A percentile compares a stretch with the other conserved stretches of the same genome.
These are phyloP conservation scores for Zelleria hepariella DNA, from an alignment of 2,888 invertebrate species.

Conservation along the genomic window DNA sequence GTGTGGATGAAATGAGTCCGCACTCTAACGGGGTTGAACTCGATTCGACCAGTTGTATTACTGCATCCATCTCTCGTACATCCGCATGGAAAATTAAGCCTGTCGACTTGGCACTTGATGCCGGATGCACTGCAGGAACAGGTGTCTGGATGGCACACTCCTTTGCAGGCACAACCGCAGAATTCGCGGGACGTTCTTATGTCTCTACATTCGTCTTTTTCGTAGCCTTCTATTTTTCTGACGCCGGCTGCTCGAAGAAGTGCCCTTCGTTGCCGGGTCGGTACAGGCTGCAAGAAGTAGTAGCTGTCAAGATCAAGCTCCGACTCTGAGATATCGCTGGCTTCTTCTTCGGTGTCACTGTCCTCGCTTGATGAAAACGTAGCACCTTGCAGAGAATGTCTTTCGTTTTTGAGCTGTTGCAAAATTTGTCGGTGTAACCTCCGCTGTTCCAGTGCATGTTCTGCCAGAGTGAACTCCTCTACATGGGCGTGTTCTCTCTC, in stretches of 20 bases:
- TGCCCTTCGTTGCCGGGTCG: conserved; percentile 90
- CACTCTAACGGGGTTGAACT: conserved; percentile 96
- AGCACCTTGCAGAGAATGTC: conserved; percentile 68
- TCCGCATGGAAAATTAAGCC: conserved; percentile 96
- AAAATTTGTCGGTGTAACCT: conserved; percentile 87
- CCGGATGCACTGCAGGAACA: conserved; percentile 96
- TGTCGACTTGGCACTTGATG: conserved; percentile 98
- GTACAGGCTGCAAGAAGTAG: conserved; percentile 93
- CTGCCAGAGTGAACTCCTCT: conserved; percentile 85
- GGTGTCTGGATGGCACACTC: conserved; percentile 94
- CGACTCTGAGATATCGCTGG: conserved; percentile 84
- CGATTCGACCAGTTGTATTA: conserved; percentile 93
- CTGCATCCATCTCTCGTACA: conserved; percentile 95
- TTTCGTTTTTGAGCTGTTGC: conserved; percentile 79
- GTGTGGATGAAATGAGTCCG: conserved; percentile 98
- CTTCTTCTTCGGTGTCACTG: conserved; percentile 87
- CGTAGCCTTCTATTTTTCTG: conserved; percentile 91
- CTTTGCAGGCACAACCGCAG: conserved; percentile 94
- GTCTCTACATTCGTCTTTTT: conserved; percentile 94
- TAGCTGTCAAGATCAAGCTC: conserved; percentile 91
- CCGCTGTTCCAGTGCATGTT: conserved; percentile 91
- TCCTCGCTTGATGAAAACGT: conserved; percentile 84
- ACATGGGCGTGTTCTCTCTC: conserved; percentile 78
- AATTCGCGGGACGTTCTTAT: conserved; percentile 93
- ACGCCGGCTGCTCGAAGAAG: conserved; percentile 93